Conservation (phyloP, 2,797 vertebrate genomes). For the Pseudomugil gertrudae region DNA sequence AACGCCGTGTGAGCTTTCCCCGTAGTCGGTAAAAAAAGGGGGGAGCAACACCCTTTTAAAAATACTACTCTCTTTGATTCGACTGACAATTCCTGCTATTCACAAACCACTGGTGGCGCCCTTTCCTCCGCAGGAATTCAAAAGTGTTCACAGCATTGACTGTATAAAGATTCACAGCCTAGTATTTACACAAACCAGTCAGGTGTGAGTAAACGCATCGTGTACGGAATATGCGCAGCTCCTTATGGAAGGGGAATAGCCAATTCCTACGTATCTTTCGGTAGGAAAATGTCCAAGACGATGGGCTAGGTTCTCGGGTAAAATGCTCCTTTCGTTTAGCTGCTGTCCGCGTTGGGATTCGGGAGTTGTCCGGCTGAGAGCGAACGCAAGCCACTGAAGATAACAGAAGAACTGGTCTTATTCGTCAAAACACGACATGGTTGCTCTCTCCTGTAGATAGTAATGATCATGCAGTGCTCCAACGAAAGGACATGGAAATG, state of each 20-base stretch:
- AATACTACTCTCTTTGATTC: conserved; percentile 51
- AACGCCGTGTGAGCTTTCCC: too few relatives aligned
- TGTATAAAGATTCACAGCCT: too few relatives aligned
- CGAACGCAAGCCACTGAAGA: conserved; percentile 35
- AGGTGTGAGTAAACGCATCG: conserved; percentile 66
- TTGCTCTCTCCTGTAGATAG: conserved; percentile 7
- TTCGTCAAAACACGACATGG: conserved; percentile 12
- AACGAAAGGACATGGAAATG: conserved; percentile 32
- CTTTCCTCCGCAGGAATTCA: conserved; percentile 61
- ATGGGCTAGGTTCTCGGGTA: conserved; percentile 63
- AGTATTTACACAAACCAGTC: conserved; percentile 33
- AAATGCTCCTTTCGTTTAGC: conserved; percentile 47
- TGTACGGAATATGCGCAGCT: conserved; percentile 65
- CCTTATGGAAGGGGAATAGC: conserved; percentile 62
- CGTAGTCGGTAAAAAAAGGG: conserved; percentile 1
- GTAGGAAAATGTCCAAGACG: conserved; percentile 56
- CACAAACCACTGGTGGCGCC: conserved; percentile 71
- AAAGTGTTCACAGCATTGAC: conserved; percentile 39
- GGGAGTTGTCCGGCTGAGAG: conserved; percentile 65
- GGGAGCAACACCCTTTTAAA: conserved; percentile 30
- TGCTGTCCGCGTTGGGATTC: conserved; percentile 40
- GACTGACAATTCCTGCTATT: conserved; percentile 54
- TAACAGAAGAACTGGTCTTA: conserved; percentile 19
- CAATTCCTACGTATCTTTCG: conserved; percentile 55
- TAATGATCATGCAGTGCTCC: conserved; percentile 34